These are phyloP conservation scores for Ariopsis seemanni DNA, from an alignment of 2,113 vertebrate species.

Conservation along the genomic window DNA sequence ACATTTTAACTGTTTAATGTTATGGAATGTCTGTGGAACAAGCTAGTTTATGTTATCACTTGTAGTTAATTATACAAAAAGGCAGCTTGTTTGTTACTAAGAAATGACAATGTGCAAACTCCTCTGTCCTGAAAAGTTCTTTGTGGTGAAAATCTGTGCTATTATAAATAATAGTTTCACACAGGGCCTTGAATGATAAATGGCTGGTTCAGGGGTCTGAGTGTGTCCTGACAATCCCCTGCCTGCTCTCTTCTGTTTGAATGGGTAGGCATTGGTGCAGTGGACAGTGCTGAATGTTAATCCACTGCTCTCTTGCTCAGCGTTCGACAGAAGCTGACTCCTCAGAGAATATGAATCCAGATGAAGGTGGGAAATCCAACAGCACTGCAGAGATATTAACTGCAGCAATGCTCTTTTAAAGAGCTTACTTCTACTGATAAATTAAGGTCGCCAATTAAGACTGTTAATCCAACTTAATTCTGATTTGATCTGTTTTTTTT, in stretches of 20 bases:
- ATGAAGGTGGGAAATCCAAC: not conserved
- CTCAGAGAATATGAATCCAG: not conserved
- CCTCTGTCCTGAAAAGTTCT: not conserved
- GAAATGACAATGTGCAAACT: not conserved
- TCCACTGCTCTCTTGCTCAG: not conserved
- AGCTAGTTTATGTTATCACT: too few species aligned
- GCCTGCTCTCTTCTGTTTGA: not conserved
- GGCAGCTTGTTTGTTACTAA: not conserved
- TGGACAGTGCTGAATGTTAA: constrained; percentile 7
- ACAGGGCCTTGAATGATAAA: not conserved
- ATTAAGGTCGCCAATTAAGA: not conserved
- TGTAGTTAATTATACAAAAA: not conserved
- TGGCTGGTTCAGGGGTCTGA: not conserved
- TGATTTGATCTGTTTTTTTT: not conserved
- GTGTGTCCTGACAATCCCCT: constrained; percentile 10
- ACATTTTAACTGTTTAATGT: too few species aligned
- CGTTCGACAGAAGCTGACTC: not conserved
- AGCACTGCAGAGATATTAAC: not conserved
- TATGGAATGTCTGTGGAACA: too few species aligned
- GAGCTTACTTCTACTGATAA: not conserved
- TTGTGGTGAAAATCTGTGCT: not conserved
- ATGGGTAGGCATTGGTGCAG: not conserved
- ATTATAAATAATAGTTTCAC: not conserved
- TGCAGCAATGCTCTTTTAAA: not conserved
- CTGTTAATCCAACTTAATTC: not conserved